phyloP scores from a whole-genome alignment of 2,113 vertebrate genomes.

The Sialia sialis region DNA sequence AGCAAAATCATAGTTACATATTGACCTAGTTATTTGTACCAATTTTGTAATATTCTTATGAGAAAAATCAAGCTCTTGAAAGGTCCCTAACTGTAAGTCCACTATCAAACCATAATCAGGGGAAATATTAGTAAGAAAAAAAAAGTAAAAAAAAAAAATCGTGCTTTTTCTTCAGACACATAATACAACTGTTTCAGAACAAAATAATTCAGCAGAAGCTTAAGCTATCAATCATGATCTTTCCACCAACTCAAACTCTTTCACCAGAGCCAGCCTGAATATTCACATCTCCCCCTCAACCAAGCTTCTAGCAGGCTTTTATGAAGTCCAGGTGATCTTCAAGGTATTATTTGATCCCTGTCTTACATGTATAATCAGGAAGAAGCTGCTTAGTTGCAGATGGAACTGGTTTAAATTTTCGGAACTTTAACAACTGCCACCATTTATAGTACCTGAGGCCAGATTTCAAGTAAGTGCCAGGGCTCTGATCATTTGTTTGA shows the following conservation, averaged over 20 bases:
- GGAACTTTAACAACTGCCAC: not conserved
- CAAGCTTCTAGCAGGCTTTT: not conserved
- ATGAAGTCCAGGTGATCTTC: constrained; percentile 25
- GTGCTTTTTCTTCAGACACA: not conserved
- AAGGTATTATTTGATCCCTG: not conserved
- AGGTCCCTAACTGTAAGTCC: not conserved
- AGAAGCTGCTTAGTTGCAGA: not conserved
- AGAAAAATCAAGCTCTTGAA: not conserved
- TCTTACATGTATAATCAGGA: not conserved
- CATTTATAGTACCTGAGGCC: not conserved
- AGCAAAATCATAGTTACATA: not conserved
- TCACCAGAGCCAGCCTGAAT: not conserved
- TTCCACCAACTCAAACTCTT: not conserved
- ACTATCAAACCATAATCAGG: not conserved
- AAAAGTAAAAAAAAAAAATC: not conserved
- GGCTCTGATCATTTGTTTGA: not conserved
- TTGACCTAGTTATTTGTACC: not conserved
- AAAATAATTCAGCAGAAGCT: not conserved
- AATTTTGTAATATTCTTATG: not conserved
- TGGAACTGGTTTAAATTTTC: not conserved
- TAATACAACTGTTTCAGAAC: not conserved
- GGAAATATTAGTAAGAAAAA: not conserved
- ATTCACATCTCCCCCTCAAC: not conserved
- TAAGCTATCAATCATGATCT: not conserved
- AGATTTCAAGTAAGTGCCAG: not conserved